These are phyloP conservation scores for Junonia oenone DNA, from an alignment of 2,888 invertebrate genomes.

Conservation along the genomic window DNA sequence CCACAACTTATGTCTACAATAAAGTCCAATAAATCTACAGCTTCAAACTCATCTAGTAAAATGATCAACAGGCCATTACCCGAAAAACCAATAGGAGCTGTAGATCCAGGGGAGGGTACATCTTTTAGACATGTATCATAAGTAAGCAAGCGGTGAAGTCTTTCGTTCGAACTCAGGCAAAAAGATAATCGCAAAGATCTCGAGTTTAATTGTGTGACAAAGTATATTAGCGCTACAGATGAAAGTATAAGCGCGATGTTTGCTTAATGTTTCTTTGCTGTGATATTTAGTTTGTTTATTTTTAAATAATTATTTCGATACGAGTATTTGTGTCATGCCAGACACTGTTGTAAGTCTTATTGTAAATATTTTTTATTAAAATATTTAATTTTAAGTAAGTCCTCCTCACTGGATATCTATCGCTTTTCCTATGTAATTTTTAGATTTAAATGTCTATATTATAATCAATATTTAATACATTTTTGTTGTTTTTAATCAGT, in stretches of 20 bases:
- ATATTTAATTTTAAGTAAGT: slow-evolving; percentile 37
- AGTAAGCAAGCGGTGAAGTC: slow-evolving; percentile 21
- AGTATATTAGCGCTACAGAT: slow-evolving; percentile 14
- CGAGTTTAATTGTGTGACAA: slow-evolving; percentile 38
- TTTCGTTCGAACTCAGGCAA: background rate
- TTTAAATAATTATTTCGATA: slow-evolving; percentile 44
- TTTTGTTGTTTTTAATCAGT: too few species aligned
- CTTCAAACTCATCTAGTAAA: slow-evolving; percentile 69
- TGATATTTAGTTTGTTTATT: slow-evolving; percentile 67
- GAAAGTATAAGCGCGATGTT: slow-evolving; percentile 27
- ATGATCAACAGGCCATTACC: slow-evolving; percentile 86
- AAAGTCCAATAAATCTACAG: slow-evolving; percentile 47
- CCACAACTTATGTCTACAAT: slow-evolving; percentile 47
- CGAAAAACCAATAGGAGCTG: slow-evolving; percentile 72
- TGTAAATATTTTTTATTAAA: slow-evolving; percentile 52
- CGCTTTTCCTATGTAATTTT: slow-evolving; percentile 11
- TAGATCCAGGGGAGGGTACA: slow-evolving; percentile 61
- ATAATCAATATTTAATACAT: too few species aligned
- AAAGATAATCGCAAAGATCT: slow-evolving; percentile 25
- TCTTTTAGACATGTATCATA: slow-evolving; percentile 54
- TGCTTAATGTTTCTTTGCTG: slow-evolving; percentile 63
- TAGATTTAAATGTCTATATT: background rate
- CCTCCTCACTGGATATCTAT: slow-evolving; percentile 11
- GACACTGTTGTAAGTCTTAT: slow-evolving; percentile 47
- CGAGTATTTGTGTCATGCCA: slow-evolving; percentile 49